Percentiles rank a stretch among this genome's conserved stretches.
These are phyloP conservation scores for Patella vulgata DNA, from an alignment of 1,140 invertebrate genomes.

Conservation along the genomic window DNA sequence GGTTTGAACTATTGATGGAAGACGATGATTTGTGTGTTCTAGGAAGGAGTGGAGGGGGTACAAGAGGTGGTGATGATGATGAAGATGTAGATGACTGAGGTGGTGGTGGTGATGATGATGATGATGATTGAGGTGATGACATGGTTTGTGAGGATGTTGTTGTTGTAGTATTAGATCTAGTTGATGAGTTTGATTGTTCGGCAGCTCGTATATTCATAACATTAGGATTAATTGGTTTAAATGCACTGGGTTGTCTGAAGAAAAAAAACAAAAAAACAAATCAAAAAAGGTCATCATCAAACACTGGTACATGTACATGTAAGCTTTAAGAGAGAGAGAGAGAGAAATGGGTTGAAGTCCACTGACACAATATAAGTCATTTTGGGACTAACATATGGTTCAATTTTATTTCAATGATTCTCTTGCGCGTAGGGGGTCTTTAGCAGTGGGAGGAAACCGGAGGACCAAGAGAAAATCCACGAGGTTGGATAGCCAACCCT, in stretches of 20 bases:
- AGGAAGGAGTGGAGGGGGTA: conserved; percentile 6
- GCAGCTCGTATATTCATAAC: conserved; percentile 45
- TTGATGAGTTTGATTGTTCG: conserved; percentile 16
- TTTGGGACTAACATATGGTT: too few species aligned
- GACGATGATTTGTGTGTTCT: not conserved
- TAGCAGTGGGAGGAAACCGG: too few species aligned
- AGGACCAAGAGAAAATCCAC: too few species aligned
- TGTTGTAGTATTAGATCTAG: conserved; percentile 17
- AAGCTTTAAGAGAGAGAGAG: too few species aligned
- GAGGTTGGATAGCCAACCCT: too few species aligned
- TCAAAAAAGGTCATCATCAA: too few species aligned
- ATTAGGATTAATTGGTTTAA: conserved; percentile 40
- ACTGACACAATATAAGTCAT: too few species aligned
- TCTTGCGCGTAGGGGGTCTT: too few species aligned
- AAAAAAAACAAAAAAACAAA: conserved; percentile 4
- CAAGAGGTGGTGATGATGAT: conserved; percentile 1
- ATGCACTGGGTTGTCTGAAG: conserved; percentile 40
- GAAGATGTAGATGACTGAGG: not conserved
- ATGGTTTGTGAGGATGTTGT: conserved; percentile 16
- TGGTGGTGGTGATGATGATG: not conserved
- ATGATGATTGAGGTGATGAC: conserved; percentile 1
- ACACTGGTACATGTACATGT: too few species aligned
- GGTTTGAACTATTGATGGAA: conserved; percentile 1
- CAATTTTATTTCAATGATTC: too few species aligned
- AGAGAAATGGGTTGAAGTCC: too few species aligned